Evolutionary conservation across 1,140 invertebrate species (phyloP).

Genomic region (Halyomorpha halys): DNA sequence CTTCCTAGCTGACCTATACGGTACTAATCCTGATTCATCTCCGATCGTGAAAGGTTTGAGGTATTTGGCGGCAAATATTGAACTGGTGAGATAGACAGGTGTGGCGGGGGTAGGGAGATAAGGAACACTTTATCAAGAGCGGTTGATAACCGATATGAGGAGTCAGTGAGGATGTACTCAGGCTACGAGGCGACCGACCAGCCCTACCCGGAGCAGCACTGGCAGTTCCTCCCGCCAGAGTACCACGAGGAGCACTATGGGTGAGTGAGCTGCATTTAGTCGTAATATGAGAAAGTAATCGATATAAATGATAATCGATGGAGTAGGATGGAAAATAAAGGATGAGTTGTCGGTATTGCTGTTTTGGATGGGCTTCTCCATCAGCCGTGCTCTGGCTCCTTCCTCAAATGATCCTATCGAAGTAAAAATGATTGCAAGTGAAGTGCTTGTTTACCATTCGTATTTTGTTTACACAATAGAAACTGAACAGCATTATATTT

Average conservation of each 20-base stretch:
- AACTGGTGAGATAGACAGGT: conserved; percentile 5
- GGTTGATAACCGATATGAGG: conserved; percentile 3
- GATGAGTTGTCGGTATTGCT: too few relatives aligned
- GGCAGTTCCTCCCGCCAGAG: conserved; percentile 8
- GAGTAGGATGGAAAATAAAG: not conserved
- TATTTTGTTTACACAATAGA: too few relatives aligned
- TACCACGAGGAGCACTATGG: conserved; percentile 3
- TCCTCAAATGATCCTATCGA: not conserved
- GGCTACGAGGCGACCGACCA: not conserved
- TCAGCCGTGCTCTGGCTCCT: not conserved
- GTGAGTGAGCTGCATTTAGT: not conserved
- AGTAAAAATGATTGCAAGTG: too few relatives aligned
- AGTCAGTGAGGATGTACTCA: conserved; percentile 11
- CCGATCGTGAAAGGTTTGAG: too few relatives aligned
- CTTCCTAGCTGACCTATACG: too few relatives aligned
- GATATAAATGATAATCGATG: not conserved
- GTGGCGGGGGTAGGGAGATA: conserved; percentile 7
- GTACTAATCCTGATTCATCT: too few relatives aligned
- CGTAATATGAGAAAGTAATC: not conserved
- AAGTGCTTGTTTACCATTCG: too few relatives aligned
- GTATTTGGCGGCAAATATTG: not conserved
- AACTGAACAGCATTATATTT: too few relatives aligned
- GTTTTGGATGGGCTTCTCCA: not conserved
- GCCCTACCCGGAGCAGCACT: conserved; percentile 7
- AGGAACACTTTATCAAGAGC: conserved; percentile 2